A percentile compares a stretch with the other conserved stretches of the same genome.
phyloP scores from a whole-genome alignment of 2,888 invertebrate genomes.

The Epistrophella euchroma region DNA sequence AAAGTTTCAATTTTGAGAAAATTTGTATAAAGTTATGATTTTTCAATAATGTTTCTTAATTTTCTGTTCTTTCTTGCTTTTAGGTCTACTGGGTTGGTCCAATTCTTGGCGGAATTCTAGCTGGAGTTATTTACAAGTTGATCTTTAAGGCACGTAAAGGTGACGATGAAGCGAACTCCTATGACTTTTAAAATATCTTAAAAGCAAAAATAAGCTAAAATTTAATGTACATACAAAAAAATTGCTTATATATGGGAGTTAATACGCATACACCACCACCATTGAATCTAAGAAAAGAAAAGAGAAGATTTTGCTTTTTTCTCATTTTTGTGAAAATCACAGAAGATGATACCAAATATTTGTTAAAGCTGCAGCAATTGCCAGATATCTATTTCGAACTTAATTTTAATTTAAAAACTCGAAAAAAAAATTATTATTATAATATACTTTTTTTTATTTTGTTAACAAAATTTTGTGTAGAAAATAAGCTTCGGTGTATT shows the following conservation, averaged over 20 bases:
- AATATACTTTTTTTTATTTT: constrained; percentile 18
- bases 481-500: constrained; percentile 43
- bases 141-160: constrained; percentile 89
- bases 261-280: constrained; percentile 30
- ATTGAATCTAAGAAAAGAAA: constrained; percentile 44
- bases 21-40: no score
- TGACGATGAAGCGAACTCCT: constrained; percentile 89
- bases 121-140: constrained; percentile 90
- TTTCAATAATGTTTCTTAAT: neutral
- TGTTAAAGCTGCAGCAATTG: constrained; percentile 45
- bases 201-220: constrained; percentile 14
- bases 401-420: constrained; percentile 43
- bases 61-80: constrained; percentile 58
- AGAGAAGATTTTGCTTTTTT: constrained; percentile 28
- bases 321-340: constrained; percentile 37
- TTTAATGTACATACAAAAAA: constrained; percentile 21
- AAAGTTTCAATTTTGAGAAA: no score
- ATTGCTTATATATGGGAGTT: constrained; percentile 39
- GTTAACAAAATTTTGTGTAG: constrained; percentile 36
- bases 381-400: constrained; percentile 52
- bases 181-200: constrained; percentile 87
- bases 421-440: constrained; percentile 31
- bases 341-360: constrained; percentile 68
- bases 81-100: constrained; percentile 96
- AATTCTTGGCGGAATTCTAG: constrained; percentile 89